These are phyloP conservation scores for Takifugu flavidus DNA, from an alignment of 2,113 vertebrate species.

Conservation along the genomic window DNA sequence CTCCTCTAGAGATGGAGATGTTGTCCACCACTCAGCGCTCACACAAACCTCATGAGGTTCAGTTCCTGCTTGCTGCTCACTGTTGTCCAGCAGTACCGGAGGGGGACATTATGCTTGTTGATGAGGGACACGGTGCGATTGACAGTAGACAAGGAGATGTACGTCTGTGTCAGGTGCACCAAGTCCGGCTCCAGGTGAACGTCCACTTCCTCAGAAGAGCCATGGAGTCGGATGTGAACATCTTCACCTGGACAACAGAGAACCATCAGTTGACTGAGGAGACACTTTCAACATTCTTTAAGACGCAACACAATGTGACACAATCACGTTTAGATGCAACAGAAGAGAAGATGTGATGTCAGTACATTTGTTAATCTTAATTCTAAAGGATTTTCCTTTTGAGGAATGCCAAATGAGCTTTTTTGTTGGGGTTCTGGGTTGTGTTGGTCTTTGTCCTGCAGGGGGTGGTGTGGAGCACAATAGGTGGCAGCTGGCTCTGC, in stretches of 20 bases:
- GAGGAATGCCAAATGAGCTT: too few relatives aligned
- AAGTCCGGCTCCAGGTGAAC: constrained; percentile 76
- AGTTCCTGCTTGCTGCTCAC: constrained; percentile 70
- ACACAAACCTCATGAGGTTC: constrained; percentile 69
- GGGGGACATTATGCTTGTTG: constrained; percentile 76
- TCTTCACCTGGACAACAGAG: constrained; percentile 76
- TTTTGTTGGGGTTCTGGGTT: too few relatives aligned
- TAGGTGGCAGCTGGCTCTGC: too few relatives aligned
- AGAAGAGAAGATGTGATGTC: too few relatives aligned
- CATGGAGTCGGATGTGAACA: constrained; percentile 74
- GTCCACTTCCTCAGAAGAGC: constrained; percentile 75
- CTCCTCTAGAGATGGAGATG: too few relatives aligned
- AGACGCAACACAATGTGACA: too few relatives aligned
- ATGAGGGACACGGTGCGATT: constrained; percentile 68
- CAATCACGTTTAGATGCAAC: too few relatives aligned
- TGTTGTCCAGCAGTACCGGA: constrained; percentile 81
- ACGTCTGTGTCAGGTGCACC: constrained; percentile 77
- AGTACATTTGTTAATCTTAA: too few relatives aligned
- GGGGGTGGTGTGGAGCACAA: too few relatives aligned
- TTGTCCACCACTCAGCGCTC: neutral
- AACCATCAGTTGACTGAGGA: neutral
- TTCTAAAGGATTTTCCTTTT: too few relatives aligned
- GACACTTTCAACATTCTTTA: too few relatives aligned
- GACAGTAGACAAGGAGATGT: constrained; percentile 68
- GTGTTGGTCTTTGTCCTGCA: too few relatives aligned